phyloP scores from a whole-genome alignment of 2,797 vertebrate species.

The Coilia nasus region DNA sequence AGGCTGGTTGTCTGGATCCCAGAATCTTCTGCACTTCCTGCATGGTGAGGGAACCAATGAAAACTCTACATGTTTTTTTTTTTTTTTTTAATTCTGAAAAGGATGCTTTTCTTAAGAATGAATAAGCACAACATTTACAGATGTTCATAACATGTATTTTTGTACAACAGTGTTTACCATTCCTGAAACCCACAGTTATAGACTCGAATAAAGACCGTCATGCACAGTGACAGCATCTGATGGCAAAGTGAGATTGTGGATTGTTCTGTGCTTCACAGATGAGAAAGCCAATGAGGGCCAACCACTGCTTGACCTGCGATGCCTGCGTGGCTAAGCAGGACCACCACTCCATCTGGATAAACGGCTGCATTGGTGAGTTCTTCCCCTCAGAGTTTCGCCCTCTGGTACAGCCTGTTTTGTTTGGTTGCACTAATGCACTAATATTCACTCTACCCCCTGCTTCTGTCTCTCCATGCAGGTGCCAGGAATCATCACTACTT shows the following conservation, averaged over 20 bases:
- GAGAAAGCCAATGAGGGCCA: constrained; percentile 86
- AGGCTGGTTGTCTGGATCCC: constrained; percentile 89
- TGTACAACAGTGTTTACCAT: not conserved
- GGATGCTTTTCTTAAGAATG: not conserved
- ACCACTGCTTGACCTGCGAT: constrained; percentile 86
- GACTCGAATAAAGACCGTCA: not conserved
- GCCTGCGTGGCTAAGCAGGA: constrained; percentile 90
- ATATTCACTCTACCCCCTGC: not conserved
- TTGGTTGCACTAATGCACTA: too few species aligned
- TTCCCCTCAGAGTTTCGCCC: not conserved
- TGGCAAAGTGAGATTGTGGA: not conserved
- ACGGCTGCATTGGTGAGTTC: constrained; percentile 83
- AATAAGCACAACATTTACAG: not conserved
- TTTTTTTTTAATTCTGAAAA: not conserved
- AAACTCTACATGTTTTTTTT: too few species aligned
- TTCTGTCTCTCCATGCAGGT: constrained; percentile 68
- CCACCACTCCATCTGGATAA: constrained; percentile 92
- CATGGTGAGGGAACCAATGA: constrained; percentile 79
- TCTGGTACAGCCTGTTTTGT: too few species aligned
- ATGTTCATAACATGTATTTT: not conserved
- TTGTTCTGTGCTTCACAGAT: constrained; percentile 70
- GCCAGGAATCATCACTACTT: constrained; percentile 91
- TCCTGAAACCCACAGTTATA: not conserved
- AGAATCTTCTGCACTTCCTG: constrained; percentile 92
- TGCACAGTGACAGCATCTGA: not conserved